Conservation (phyloP, 2,113 vertebrate genomes). For the Rhynchopsitta pachyrhyncha region DNA sequence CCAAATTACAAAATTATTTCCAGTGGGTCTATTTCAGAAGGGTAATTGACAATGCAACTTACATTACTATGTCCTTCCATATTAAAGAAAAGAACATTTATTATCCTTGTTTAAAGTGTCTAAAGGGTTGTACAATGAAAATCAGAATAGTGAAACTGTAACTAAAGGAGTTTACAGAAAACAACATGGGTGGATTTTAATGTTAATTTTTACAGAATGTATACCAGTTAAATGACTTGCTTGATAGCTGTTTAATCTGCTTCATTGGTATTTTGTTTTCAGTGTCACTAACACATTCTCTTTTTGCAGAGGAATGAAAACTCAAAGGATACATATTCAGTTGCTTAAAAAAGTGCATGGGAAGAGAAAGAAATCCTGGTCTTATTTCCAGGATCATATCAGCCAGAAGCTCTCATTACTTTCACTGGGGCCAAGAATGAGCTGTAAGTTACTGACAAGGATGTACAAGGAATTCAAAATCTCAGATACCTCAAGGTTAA, state of each 20-base stretch:
- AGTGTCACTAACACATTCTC: not conserved
- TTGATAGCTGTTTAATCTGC: not conserved
- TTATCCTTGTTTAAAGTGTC: not conserved
- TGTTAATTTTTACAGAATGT: not conserved
- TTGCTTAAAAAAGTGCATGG: not conserved
- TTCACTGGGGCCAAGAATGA: not conserved
- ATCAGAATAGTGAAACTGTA: not conserved
- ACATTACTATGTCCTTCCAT: not conserved
- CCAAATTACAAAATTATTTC: not conserved
- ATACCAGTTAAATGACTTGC: not conserved
- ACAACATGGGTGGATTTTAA: not conserved
- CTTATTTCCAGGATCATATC: not conserved
- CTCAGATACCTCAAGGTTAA: not conserved
- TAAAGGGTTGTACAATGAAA: not conserved
- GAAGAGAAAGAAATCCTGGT: not conserved
- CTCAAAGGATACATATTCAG: not conserved
- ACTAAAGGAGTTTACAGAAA: not conserved
- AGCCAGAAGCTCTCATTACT: not conserved
- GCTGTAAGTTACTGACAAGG: not conserved
- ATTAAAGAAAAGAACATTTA: not conserved
- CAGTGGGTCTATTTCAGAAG: not conserved
- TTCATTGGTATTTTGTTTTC: not conserved
- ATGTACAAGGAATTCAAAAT: not conserved
- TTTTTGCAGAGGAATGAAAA: not conserved
- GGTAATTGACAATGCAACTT: not conserved